Percentiles rank a stretch among this genome's conserved stretches.
Conservation (phyloP, 1,140 invertebrate species). For the Caenorhabditis briggsae region DNA sequence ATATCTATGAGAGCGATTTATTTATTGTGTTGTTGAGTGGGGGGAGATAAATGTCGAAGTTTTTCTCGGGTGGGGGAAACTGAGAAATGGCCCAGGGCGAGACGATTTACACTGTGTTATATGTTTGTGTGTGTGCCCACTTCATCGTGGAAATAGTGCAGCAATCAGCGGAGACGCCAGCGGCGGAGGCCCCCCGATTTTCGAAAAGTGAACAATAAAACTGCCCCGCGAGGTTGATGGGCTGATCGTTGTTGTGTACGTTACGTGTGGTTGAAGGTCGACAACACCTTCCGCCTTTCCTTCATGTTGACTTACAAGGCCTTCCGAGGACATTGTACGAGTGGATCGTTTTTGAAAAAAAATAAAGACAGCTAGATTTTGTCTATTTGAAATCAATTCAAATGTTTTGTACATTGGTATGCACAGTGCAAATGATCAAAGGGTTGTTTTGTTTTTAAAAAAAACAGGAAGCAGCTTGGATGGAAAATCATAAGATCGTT, state of each 20-base stretch:
- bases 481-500: no score
- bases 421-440: no score
- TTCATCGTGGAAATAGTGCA: constrained; percentile 36
- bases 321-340: constrained; percentile 15
- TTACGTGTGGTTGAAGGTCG: constrained; percentile 47
- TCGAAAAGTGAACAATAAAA: constrained; percentile 53
- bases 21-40: constrained; percentile 24
- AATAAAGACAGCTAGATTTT: no score
- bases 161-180: constrained; percentile 35
- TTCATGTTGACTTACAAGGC: constrained; percentile 33
- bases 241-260: constrained; percentile 53
- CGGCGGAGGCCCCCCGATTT: neutral
- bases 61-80: neutral
- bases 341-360: neutral
- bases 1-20: neutral
- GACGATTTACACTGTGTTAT: constrained; percentile 4
- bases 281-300: constrained; percentile 27
- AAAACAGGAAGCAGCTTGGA: no score
- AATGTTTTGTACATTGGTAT: no score
- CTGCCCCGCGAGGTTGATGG: constrained; percentile 17
- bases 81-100: neutral
- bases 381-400: no score
- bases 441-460: no score
- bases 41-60: neutral
- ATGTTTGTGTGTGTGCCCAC: constrained; percentile 38